Conservation (phyloP, 92 coral and sea anemone genomes). For the Palythoa grandis region DNA sequence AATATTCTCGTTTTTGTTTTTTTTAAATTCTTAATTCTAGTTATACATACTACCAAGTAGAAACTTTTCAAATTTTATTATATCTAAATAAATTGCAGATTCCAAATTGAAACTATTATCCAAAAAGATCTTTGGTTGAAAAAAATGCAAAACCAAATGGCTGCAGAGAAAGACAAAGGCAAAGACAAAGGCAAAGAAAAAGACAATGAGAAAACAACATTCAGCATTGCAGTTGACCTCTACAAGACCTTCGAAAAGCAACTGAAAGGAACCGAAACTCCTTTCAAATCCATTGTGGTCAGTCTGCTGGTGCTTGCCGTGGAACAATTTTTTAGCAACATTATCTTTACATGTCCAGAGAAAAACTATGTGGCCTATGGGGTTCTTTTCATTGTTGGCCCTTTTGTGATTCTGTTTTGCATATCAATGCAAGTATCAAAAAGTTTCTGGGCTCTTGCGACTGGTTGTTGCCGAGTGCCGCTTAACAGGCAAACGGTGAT, state of each 20-base stretch:
- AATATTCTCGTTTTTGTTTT: no score
- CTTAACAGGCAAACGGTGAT: conserved; percentile 57
- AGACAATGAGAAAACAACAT: background rate
- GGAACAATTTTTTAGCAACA: conserved; percentile 70
- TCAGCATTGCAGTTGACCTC: conserved; percentile 9
- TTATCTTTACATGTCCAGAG: conserved; percentile 73
- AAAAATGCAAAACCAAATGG: no score
- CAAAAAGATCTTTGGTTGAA: no score
- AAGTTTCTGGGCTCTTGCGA: conserved; percentile 74
- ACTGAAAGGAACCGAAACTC: conserved; percentile 46
- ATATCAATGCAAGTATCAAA: conserved; percentile 72
- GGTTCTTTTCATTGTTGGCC: conserved; percentile 69
- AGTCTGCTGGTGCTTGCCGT: conserved; percentile 66
- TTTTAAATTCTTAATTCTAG: no score
- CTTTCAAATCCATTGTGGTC: conserved; percentile 67
- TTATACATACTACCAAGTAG: no score
- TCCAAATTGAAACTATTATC: no score
- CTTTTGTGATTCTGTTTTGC: conserved; percentile 70
- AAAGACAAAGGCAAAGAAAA: no score
- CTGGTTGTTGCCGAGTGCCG: conserved; percentile 51
- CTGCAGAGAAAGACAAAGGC: no score
- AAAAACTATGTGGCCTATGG: conserved; percentile 59
- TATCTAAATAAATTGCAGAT: no score
- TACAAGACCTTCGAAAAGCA: conserved; percentile 32
- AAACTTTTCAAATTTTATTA: no score